phyloP scores from a whole-genome alignment of 2,113 vertebrate genomes.

The Psittacus erithacus region DNA sequence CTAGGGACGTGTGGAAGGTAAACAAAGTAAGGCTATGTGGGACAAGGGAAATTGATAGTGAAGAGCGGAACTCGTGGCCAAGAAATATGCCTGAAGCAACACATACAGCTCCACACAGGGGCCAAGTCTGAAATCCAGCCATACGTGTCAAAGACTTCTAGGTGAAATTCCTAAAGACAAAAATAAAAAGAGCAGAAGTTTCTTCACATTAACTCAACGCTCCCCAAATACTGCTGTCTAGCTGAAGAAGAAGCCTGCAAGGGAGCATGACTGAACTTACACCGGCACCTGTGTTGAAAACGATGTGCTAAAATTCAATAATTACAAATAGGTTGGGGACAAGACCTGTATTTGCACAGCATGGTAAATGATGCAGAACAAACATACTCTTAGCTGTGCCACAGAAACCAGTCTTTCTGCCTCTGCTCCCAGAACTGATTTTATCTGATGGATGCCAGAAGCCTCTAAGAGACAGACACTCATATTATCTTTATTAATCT shows the following conservation, averaged over 20 bases:
- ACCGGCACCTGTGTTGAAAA: not conserved
- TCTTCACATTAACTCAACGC: not conserved
- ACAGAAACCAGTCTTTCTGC: not conserved
- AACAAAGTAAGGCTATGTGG: not conserved
- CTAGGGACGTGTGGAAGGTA: not conserved
- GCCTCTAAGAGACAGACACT: not conserved
- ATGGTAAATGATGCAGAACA: not conserved
- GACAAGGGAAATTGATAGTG: not conserved
- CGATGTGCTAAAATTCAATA: not conserved
- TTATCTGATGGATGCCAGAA: not conserved
- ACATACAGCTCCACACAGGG: not conserved
- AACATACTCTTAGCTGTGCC: not conserved
- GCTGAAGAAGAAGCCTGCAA: not conserved
- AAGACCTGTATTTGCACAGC: not conserved
- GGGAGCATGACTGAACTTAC: not conserved
- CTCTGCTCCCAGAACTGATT: not conserved
- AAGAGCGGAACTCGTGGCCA: rapidly evolving
- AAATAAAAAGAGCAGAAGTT: not conserved
- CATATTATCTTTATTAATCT: not conserved
- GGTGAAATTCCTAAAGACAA: not conserved
- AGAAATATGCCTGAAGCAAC: not conserved
- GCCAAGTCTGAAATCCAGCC: not conserved
- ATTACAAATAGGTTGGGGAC: not conserved
- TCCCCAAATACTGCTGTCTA: not conserved
- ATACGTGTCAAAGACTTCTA: not conserved